Evolutionary conservation across 2,797 vertebrate species (phyloP).

Genomic region (Notamacropus eugenii): DNA sequence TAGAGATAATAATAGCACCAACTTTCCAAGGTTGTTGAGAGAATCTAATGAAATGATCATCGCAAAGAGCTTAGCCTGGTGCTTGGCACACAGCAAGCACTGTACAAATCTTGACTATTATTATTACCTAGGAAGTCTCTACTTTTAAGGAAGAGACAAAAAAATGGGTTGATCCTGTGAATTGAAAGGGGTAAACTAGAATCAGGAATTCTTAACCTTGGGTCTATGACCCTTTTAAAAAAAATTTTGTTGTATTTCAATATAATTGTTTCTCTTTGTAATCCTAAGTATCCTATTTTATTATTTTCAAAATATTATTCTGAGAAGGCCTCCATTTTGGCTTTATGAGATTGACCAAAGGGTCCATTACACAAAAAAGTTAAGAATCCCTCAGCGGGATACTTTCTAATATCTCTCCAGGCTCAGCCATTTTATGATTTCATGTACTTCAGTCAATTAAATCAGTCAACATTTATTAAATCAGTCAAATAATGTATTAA

Average conservation of each 20-base stretch:
- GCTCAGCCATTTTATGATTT: not conserved
- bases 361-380: not conserved
- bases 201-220: not conserved
- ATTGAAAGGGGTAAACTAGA: not conserved
- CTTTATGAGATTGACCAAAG: not conserved
- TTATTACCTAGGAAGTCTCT: not conserved
- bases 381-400: not conserved
- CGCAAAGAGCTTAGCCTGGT: not conserved
- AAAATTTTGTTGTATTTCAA: not conserved
- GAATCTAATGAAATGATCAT: not conserved
- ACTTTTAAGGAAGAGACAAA: not conserved
- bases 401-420: not conserved
- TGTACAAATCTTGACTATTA: not conserved
- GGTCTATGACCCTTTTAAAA: not conserved
- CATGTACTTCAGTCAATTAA: not conserved
- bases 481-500: not conserved
- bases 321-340: not conserved
- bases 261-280: not conserved
- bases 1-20: too few relatives aligned
- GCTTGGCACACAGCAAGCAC: accelerated
- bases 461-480: not conserved
- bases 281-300: not conserved
- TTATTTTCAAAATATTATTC: not conserved
- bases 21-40: too few relatives aligned
- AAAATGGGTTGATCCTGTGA: not conserved